Base-by-base conservation (phyloP, 2,888 invertebrate species). In the Eubasilissa splendida region DNA sequence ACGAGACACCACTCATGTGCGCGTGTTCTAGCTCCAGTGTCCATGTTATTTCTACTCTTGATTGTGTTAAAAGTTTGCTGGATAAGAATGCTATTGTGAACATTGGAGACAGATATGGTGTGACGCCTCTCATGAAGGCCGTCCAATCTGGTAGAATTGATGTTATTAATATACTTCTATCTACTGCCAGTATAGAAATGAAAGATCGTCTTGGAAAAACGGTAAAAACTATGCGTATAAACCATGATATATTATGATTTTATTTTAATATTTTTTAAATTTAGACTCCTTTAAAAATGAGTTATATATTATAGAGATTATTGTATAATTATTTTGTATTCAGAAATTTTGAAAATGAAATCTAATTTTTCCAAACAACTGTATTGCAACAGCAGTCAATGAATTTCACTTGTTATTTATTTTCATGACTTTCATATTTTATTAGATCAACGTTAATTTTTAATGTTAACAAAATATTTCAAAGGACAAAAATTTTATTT, bases 71-170 rank as follows among this genome's bases (percentile, higher is more conserved):
- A 63, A 85, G 88, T 76, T 88, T 94, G 33, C 86, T 93, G 66
- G 87, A 91, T 65, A 90, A 90, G 68, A 89, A 89, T 4, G 92
- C 91, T 60, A 86, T 92, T 84, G 87, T 91, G 22, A 91, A 93
- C 85, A 87, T 90, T 66, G 90, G 89, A 50, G 92, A 91, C 85
- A 92, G 91, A 84, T 91, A 89, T 85, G 91, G 93, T 11, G 91
- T 91, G 86, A 94, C 93, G 60, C 91, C 93, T 7, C 86, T 94
- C 0, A 94, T 94, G 93, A 90, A 89, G 84, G 93, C 94, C 4
- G 91, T 92, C 58, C 87, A 88, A 70, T 89, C 88, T 83, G 93
- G 93, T 42, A 89, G 92, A 84, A 85, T 87, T 11, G 87, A 88
- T 60, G 89, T 92, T 65, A 91, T 93, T 0, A 85, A 89, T 84